Percentiles rank a stretch among this genome's conserved stretches.
Conservation (phyloP, 2,113 vertebrate species). For the Dasyurus viverrinus region DNA sequence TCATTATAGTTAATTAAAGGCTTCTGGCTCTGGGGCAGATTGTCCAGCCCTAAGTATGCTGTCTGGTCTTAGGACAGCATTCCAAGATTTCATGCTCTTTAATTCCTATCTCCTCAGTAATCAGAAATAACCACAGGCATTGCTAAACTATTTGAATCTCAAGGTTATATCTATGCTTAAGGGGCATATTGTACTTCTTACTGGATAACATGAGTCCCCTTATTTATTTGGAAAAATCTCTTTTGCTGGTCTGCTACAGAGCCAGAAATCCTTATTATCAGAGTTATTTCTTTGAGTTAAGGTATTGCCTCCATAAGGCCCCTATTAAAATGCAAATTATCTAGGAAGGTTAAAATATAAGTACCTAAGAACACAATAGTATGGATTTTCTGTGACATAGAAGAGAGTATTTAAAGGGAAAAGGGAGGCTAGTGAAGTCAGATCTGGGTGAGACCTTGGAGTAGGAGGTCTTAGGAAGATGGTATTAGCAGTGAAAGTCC, state of each 20-base stretch:
- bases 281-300: background rate
- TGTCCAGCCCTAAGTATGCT: background rate
- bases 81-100: background rate
- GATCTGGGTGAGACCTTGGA: background rate
- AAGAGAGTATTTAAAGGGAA: background rate
- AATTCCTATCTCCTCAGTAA: background rate
- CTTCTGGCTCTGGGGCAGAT: background rate
- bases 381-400: background rate
- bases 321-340: background rate
- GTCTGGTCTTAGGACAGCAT: background rate
- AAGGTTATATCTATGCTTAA: background rate
- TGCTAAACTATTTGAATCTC: background rate
- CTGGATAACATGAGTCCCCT: background rate
- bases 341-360: background rate
- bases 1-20: slow-evolving; percentile 75
- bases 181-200: background rate
- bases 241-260: background rate
- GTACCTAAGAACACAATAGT: background rate
- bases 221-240: background rate
- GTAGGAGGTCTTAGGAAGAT: background rate
- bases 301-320: background rate
- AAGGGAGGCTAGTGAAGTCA: background rate
- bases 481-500: background rate
- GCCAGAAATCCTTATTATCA: background rate
- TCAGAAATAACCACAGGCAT: slow-evolving; percentile 5